Evolutionary conservation across 2,888 invertebrate genomes (phyloP).

Genomic region (Xylophagus ater): DNA sequence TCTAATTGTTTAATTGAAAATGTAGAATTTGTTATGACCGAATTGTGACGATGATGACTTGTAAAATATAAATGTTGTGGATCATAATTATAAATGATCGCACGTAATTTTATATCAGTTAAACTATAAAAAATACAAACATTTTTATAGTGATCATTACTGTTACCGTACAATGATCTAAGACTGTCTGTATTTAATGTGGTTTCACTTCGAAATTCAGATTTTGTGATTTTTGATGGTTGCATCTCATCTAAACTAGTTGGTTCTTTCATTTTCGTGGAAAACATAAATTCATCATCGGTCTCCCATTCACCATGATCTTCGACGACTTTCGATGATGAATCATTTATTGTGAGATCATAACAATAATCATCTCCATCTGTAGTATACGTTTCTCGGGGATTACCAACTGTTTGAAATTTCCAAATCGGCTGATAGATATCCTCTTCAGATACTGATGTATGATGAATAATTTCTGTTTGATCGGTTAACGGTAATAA

Average conservation of each 20-base stretch:
- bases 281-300: slow-evolving; percentile 36
- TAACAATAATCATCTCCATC: slow-evolving; percentile 16
- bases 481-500: too few species aligned
- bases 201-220: too few species aligned
- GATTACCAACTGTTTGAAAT: slow-evolving; percentile 32
- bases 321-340: slow-evolving; percentile 17
- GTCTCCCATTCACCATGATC: slow-evolving; percentile 38
- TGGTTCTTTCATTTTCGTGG: slow-evolving; percentile 19
- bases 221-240: too few species aligned
- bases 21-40: slow-evolving; percentile 1
- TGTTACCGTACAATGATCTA: slow-evolving; percentile 27
- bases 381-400: slow-evolving; percentile 23
- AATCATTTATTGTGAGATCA: slow-evolving; percentile 16
- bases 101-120: slow-evolving; percentile 31
- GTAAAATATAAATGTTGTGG: slow-evolving; percentile 2
- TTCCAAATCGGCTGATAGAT: slow-evolving; percentile 40
- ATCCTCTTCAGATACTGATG: slow-evolving; percentile 33
- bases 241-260: slow-evolving; percentile 13
- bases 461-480: too few species aligned
- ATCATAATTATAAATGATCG: slow-evolving; percentile 35
- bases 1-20: background rate
- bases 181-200: slow-evolving; percentile 14
- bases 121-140: slow-evolving; percentile 34
- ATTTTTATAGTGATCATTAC: slow-evolving; percentile 28
- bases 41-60: slow-evolving; percentile 5